Evolutionary conservation across 1,140 invertebrate genomes (phyloP).

Genomic region (Drosophila parvula): DNA sequence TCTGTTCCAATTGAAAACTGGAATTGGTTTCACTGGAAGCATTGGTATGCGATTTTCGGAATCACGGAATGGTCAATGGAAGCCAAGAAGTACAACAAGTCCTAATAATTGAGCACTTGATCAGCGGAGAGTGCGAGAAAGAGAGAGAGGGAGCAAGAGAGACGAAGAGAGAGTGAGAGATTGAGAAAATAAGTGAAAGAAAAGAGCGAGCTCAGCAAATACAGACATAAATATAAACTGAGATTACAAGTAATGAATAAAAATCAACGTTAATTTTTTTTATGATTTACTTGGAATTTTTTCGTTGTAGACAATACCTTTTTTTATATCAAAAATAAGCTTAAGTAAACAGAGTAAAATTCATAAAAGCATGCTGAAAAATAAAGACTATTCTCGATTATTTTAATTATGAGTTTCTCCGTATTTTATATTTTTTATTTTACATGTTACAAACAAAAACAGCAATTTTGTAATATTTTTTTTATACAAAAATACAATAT

Average conservation of each 20-base stretch:
- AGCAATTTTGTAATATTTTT: too few relatives aligned
- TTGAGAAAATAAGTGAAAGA: conserved; percentile 3
- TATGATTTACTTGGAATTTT: neutral
- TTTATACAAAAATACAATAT: too few relatives aligned
- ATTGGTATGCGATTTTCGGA: conserved; percentile 79
- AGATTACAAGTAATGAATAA: neutral
- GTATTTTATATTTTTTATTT: neutral
- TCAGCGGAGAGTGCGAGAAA: conserved; percentile 34
- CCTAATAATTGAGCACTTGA: conserved; percentile 81
- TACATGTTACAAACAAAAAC: neutral
- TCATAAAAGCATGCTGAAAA: too few relatives aligned
- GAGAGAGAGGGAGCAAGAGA: conserved; percentile 6
- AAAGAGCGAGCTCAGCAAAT: conserved; percentile 9
- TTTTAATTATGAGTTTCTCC: too few relatives aligned
- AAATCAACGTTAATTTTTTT: neutral
- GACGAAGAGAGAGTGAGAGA: neutral
- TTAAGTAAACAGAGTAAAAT: too few relatives aligned
- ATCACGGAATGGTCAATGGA: conserved; percentile 79
- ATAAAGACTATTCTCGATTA: too few relatives aligned
- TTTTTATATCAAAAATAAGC: too few relatives aligned
- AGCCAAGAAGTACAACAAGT: conserved; percentile 67
- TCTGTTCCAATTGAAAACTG: conserved; percentile 79
- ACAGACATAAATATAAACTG: conserved; percentile 23
- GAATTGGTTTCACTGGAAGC: conserved; percentile 81
- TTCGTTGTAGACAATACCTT: too few relatives aligned